A percentile compares a stretch with the other conserved stretches of the same genome.
Conservation (phyloP, 2,113 vertebrate genomes). For the Mus pahari region DNA sequence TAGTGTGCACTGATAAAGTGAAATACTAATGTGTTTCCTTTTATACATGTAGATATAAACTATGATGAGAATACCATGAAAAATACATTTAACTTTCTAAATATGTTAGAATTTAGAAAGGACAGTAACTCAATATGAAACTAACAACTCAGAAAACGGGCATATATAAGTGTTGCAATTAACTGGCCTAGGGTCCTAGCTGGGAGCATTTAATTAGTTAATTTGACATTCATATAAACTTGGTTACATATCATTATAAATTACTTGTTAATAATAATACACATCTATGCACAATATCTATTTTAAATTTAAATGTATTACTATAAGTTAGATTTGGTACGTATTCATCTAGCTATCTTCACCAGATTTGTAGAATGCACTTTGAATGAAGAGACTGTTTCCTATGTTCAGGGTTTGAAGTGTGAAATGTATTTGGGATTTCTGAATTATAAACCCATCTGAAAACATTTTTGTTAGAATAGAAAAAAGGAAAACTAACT, state of each 20-base stretch:
- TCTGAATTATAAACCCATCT: not conserved
- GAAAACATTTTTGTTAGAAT: slow-evolving; percentile 45
- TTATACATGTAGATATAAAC: not conserved
- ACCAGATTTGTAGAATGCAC: slow-evolving; percentile 14
- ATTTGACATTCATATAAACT: not conserved
- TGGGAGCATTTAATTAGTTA: not conserved
- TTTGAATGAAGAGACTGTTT: slow-evolving; percentile 30
- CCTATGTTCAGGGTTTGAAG: slow-evolving; percentile 26
- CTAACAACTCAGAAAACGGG: not conserved
- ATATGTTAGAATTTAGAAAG: slow-evolving; percentile 32
- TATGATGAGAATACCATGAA: slow-evolving; percentile 27
- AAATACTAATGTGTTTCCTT: slow-evolving; percentile 36
- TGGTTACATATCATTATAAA: slow-evolving; percentile 18
- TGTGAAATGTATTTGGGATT: slow-evolving; percentile 55
- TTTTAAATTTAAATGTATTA: slow-evolving; percentile 51
- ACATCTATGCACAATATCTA: not conserved
- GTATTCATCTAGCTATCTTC: not conserved
- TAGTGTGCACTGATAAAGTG: slow-evolving; percentile 34
- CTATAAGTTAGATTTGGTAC: not conserved
- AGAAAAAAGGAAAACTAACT: slow-evolving; percentile 51
- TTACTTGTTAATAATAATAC: slow-evolving; percentile 14
- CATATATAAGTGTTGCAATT: not conserved
- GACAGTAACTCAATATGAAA: not conserved
- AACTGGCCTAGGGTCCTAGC: not conserved
- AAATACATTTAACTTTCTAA: slow-evolving; percentile 37